Evolutionary conservation across 2,113 vertebrate species (phyloP).

Genomic region (Gracilinanus agilis): DNA sequence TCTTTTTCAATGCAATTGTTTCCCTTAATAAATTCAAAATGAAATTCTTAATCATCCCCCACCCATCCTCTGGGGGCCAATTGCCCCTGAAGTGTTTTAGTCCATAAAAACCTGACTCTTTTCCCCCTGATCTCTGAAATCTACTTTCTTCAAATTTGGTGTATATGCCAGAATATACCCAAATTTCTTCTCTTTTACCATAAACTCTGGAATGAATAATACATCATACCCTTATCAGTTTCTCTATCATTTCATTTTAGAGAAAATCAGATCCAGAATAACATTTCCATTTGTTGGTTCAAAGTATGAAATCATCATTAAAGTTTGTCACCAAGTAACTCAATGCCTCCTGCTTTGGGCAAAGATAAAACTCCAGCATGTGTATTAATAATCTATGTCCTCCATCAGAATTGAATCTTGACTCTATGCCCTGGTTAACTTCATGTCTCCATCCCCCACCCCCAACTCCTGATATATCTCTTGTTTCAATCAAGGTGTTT

Average conservation of each 20-base stretch:
- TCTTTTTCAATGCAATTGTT: not conserved
- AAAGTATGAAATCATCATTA: not conserved
- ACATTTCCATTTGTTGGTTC: not conserved
- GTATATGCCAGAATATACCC: not conserved
- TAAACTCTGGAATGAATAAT: not conserved
- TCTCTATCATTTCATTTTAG: not conserved
- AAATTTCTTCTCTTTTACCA: not conserved
- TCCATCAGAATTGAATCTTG: not conserved
- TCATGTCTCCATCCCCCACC: not conserved
- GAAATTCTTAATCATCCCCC: not conserved
- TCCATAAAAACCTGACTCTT: not conserved
- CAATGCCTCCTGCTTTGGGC: not conserved
- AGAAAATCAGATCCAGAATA: not conserved
- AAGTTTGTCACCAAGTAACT: not conserved
- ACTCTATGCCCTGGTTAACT: not conserved
- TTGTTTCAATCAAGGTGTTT: not conserved
- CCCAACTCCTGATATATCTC: not conserved
- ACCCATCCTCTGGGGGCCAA: not conserved
- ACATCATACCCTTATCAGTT: not conserved
- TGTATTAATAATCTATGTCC: not conserved
- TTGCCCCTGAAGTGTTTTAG: not conserved
- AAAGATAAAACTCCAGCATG: not conserved
- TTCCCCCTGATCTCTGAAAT: not conserved
- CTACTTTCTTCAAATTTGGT: not conserved
- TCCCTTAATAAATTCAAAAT: not conserved